phyloP scores from a whole-genome alignment of 2,113 vertebrate genomes.

The Gobiocypris rarus region DNA sequence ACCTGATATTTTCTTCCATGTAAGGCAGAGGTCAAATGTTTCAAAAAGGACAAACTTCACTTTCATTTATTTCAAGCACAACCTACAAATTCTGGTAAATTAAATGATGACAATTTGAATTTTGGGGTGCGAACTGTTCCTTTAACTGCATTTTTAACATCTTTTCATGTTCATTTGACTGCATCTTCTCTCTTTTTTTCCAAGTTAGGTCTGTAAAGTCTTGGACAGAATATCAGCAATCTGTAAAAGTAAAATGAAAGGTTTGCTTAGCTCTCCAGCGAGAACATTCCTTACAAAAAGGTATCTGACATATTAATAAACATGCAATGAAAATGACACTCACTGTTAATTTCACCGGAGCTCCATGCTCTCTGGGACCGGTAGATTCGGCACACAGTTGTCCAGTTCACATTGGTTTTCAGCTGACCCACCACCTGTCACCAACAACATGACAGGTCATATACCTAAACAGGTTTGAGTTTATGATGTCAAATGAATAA shows the following conservation, averaged over 20 bases:
- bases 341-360: not conserved
- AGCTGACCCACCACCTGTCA: not conserved
- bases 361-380: not conserved
- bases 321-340: not conserved
- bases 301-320: not conserved
- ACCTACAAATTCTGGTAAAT: too few species aligned
- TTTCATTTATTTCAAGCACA: too few species aligned
- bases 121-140: not conserved
- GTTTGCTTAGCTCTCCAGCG: not conserved
- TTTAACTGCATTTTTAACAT: not conserved
- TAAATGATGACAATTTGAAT: too few species aligned
- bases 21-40: not conserved
- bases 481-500: not conserved
- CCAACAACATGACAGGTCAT: not conserved
- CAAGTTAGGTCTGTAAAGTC: not conserved
- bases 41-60: not conserved
- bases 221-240: not conserved
- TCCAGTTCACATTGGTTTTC: not conserved
- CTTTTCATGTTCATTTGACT: not conserved
- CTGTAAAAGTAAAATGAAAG: not conserved
- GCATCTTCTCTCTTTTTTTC: not conserved
- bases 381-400: too few species aligned
- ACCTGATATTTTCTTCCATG: not conserved
- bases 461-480: not conserved
- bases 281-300: not conserved